Evolutionary conservation across 2,888 invertebrate species (phyloP).

Genomic region (Micoletzkya japonica): DNA sequence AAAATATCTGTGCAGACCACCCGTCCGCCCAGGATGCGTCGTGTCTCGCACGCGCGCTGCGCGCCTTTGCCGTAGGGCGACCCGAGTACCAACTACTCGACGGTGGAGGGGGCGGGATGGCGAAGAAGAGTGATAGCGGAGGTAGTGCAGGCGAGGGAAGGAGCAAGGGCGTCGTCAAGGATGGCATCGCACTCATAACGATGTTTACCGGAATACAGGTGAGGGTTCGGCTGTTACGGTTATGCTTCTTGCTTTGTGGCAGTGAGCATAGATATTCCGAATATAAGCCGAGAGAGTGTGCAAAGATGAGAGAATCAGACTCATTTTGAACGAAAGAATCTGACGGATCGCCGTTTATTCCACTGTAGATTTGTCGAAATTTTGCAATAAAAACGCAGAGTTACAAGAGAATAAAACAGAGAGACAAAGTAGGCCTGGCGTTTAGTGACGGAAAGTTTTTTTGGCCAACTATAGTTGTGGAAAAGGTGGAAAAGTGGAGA

Average conservation of each 20-base stretch:
- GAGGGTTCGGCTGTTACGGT: not conserved
- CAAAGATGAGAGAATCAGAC: too few species aligned
- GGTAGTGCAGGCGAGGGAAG: conserved; percentile 18
- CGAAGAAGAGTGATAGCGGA: too few species aligned
- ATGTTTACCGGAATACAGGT: conserved; percentile 26
- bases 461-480: too few species aligned
- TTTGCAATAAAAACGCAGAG: too few species aligned
- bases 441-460: too few species aligned
- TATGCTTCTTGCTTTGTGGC: not conserved
- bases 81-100: conserved; percentile 44
- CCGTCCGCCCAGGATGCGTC: not conserved
- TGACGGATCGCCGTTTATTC: too few species aligned
- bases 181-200: conserved; percentile 21
- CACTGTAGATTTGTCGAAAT: not conserved
- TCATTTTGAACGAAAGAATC: too few species aligned
- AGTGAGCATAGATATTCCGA: too few species aligned
- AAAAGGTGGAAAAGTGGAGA: too few species aligned
- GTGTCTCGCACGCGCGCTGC: not conserved
- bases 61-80: conserved; percentile 54
- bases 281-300: too few species aligned
- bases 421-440: too few species aligned
- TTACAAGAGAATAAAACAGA: too few species aligned
- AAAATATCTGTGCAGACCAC: not conserved
- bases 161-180: conserved; percentile 31
- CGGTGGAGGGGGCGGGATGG: conserved; percentile 30